Evolutionary conservation across 2,888 invertebrate species (phyloP), one percentile per base, ranked within the genome.

Genomic region (Phortica okadai): DNA sequence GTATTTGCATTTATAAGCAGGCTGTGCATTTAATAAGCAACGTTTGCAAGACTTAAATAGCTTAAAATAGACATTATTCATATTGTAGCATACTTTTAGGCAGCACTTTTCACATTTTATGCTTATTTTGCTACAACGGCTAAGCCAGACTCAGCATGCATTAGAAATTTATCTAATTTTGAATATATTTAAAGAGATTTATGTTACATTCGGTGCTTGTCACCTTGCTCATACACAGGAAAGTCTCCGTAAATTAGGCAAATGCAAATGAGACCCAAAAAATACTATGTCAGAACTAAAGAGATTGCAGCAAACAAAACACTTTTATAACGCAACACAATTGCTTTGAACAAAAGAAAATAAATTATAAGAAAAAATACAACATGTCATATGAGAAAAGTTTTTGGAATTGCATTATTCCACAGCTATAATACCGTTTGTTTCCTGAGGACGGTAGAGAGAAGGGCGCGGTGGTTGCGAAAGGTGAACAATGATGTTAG

Each of bases 151-250:
- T 33, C 33, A 33, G 33, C 33, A 33, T 33, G 33, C 3, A 2
- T 33, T 2, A 33, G 33, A 33, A 33, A 33, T 2, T 33, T 33
- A 33, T 33, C 33, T 33, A 33, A 33, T 33, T 33, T 33, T 33
- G 33, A 50, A 14, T 6, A 6, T 8, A 14, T 14, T 8, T 14
- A 11, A 50, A 50, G 50, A 50, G 50, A 14, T 50, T 74, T 33
- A 25, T 41, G 54, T 50, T 74, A 16, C 41, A 7, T 50, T 66
- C 56, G 42, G 21, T 33, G 0, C 0, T 5, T 44, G 33, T 66
- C 62, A 74, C 76, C 75, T 78, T 82, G 79, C 82, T 79, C 78
- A 82, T 82, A 77, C 82, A 80, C 81, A 78, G 79, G 50, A 6
- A 8, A 14, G 10, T 5, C 50, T 50, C 50, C 14, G 50, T 14